These are phyloP conservation scores for Metopia argyrocephala DNA, from an alignment of 2,888 invertebrate genomes.

Conservation along the genomic window DNA sequence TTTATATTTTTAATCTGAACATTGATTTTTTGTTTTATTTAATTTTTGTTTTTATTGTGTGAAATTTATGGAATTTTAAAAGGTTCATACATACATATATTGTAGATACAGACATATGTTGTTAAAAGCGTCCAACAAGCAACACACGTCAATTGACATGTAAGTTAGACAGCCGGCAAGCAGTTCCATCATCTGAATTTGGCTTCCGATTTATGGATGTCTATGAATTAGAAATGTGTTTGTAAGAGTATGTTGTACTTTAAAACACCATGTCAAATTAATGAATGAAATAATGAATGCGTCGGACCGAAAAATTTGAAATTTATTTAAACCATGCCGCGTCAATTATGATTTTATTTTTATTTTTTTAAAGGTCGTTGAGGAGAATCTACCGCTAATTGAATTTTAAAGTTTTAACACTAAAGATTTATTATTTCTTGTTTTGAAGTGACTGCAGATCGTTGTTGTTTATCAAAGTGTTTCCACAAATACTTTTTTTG, in stretches of 20 bases:
- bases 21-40: constrained; percentile 7
- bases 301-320: constrained; percentile 25
- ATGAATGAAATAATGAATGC: constrained; percentile 6
- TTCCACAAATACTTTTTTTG: too few species aligned
- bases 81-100: too few species aligned
- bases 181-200: constrained; percentile 43
- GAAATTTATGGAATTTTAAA: constrained; percentile 75
- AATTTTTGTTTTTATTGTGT: constrained; percentile 50
- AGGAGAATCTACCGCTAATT: constrained; percentile 68
- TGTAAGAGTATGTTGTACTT: background rate
- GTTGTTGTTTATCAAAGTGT: background rate
- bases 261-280: constrained; percentile 36
- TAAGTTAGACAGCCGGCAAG: constrained; percentile 42
- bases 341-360: background rate
- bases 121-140: constrained; percentile 54
- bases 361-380: constrained; percentile 40
- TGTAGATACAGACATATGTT: too few species aligned
- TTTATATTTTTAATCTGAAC: constrained; percentile 27
- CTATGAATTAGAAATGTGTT: too few species aligned
- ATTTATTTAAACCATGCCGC: constrained; percentile 30
- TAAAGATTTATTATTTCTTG: constrained; percentile 5
- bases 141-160: constrained; percentile 60
- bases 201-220: constrained; percentile 47
- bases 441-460: background rate
- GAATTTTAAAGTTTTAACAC: constrained; percentile 71